These are phyloP conservation scores for Drosophila ezoana DNA, from an alignment of 2,888 invertebrate genomes.

Conservation along the genomic window DNA sequence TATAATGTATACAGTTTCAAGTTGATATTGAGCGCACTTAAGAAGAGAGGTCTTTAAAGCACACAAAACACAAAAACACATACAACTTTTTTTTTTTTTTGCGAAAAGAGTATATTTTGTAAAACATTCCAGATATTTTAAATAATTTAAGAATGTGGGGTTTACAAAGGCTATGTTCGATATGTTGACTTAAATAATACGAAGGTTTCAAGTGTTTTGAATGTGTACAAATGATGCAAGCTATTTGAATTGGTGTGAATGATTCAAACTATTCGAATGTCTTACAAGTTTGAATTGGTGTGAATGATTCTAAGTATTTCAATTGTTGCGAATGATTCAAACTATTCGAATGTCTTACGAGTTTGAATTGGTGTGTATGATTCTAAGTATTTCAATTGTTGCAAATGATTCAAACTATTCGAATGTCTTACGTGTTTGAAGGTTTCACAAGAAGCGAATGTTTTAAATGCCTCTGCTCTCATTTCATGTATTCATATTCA, in stretches of 20 bases:
- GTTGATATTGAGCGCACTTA: slow-evolving; percentile 25
- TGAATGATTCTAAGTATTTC: background rate
- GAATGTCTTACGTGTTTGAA: background rate
- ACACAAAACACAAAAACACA: slow-evolving; percentile 7
- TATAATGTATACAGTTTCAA: slow-evolving; percentile 40
- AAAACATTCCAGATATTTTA: background rate
- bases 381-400: background rate
- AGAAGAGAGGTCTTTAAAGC: slow-evolving; percentile 8
- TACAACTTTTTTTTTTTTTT: background rate
- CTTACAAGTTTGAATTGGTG: background rate
- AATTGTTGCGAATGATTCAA: slow-evolving; percentile 1
- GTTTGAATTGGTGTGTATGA: too few species aligned
- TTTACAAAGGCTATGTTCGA: too few species aligned
- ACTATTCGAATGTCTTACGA: background rate
- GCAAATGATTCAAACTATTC: slow-evolving; percentile 9
- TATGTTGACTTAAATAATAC: too few species aligned
- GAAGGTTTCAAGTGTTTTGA: background rate
- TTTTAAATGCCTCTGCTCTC: background rate
- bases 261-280: background rate
- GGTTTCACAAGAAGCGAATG: too few species aligned
- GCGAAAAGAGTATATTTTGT: background rate
- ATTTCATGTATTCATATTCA: slow-evolving; percentile 38
- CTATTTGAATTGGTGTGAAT: slow-evolving; percentile 1
- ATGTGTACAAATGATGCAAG: slow-evolving; percentile 4
- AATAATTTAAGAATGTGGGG: background rate